Base-by-base conservation (phyloP, 2,113 vertebrate genomes). In the Paraplagusia blochii region DNA sequence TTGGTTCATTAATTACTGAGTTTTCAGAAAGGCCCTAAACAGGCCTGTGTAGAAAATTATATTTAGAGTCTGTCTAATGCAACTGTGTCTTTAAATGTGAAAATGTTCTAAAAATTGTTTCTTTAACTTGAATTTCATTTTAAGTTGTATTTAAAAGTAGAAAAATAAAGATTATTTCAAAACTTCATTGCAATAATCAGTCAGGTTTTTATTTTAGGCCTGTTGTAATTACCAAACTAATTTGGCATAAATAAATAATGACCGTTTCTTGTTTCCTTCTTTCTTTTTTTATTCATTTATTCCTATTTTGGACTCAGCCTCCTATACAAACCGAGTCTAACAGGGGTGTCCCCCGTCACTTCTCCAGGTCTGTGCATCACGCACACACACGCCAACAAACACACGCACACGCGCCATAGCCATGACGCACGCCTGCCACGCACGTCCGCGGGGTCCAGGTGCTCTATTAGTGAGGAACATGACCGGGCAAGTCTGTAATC, bases 391-490 rank as follows among this genome's bases (percentile, higher is more conserved):
- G 46, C 56, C 63, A 64, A 53, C 43, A 48, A 59, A 36, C 55
- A 69, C 33, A 53, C 33, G 44, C 43, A 35, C 48, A 42, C 38
- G 19, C 16, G 38, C 74, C 43, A 46, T 6, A 29, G 22, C 22
- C 22, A 6, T 6, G 2, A 16, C 59, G 66, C 69, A 38, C 49
- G 74, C 6, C 22, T 66, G 53, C 83, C 83, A 53, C 38, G 34
- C 78, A 50, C 71, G 61, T 53, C 66, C 49, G 68, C 50, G 70
- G 85, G 87, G 69, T 88, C 86, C 89, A 89, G 89, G 88, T 88
- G 88, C 79, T 65, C 80, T 77, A 83, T 87, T 86, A 85, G 72
- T 53, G 86, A 74, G 85, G 78, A 80, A 85, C 86, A 87, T 80
- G 84, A 72, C 81, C 83, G 77, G 86, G 80, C 86, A 85, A 80